Percentiles rank a stretch among this genome's conserved stretches.
phyloP scores from a whole-genome alignment of 1,140 invertebrate genomes.

The Drosophila gunungcola region DNA sequence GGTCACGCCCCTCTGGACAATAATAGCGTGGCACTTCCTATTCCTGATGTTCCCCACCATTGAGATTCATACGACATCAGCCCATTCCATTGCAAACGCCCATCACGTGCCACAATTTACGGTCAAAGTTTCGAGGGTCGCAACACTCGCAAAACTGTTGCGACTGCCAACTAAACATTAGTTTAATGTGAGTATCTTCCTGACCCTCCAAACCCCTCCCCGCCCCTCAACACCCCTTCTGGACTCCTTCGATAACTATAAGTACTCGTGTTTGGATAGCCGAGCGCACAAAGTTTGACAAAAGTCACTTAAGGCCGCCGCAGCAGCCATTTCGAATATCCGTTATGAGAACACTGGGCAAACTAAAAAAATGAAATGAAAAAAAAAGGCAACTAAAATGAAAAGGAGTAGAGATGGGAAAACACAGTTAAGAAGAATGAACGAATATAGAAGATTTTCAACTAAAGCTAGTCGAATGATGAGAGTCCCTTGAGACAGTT shows the following conservation, averaged over 20 bases:
- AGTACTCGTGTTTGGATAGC: conserved; percentile 66
- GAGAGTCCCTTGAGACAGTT: conserved; percentile 29
- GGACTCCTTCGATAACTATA: conserved; percentile 69
- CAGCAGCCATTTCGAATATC: conserved; percentile 73
- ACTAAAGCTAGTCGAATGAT: conserved; percentile 26
- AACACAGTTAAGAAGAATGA: background rate
- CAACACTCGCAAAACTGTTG: conserved; percentile 75
- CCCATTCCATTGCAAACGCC: conserved; percentile 40
- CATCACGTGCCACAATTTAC: conserved; percentile 81
- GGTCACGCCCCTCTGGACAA: conserved; percentile 56
- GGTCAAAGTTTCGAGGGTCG: conserved; percentile 77
- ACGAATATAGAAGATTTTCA: conserved; percentile 28
- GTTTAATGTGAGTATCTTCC: conserved; percentile 66
- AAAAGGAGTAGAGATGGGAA: conserved; percentile 12
- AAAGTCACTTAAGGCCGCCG: conserved; percentile 79
- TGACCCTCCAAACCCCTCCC: background rate
- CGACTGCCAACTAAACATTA: conserved; percentile 80
- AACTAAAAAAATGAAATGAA: conserved; percentile 26
- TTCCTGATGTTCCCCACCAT: conserved; percentile 15
- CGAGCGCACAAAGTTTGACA: conserved; percentile 72
- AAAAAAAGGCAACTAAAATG: conserved; percentile 19
- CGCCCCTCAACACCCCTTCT: background rate
- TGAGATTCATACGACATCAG: conserved; percentile 22
- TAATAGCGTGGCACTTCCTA: conserved; percentile 9
- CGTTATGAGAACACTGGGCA: conserved; percentile 64